Evolutionary conservation across 2,113 vertebrate species (phyloP).

Genomic region (Opisthocomus hoazin): DNA sequence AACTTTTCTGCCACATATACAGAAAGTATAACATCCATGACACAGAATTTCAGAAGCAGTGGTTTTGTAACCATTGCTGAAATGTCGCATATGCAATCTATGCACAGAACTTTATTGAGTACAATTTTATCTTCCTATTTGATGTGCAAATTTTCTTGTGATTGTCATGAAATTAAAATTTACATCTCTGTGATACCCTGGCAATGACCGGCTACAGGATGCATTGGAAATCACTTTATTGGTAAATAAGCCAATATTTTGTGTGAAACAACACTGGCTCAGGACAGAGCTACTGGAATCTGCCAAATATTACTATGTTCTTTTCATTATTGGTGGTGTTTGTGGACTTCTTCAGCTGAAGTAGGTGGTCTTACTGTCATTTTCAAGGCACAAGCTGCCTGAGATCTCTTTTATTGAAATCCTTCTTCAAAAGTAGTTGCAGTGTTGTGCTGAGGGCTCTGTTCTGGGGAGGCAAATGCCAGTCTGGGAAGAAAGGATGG

Average conservation of each 20-base stretch:
- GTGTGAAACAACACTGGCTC: background rate
- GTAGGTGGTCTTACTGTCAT: background rate
- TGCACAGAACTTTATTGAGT: background rate
- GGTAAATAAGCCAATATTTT: background rate
- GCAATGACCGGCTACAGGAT: accelerated
- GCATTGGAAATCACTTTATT: background rate
- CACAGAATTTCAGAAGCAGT: background rate
- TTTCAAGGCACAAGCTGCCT: background rate
- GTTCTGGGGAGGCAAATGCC: background rate
- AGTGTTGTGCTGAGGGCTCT: background rate
- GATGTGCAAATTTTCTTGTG: background rate
- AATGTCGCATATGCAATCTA: background rate
- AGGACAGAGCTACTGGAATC: background rate
- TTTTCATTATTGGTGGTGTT: background rate
- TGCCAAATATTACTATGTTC: background rate
- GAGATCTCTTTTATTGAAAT: background rate
- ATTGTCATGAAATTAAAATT: background rate
- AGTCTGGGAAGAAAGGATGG: background rate
- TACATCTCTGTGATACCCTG: background rate
- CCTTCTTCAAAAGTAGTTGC: background rate
- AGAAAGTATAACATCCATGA: background rate
- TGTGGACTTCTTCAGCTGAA: background rate
- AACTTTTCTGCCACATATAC: background rate
- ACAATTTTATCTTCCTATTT: background rate
- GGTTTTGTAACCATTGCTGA: background rate